These are phyloP conservation scores for Cyclopterus lumpus DNA, from an alignment of 2,797 vertebrate genomes.

Conservation along the genomic window DNA sequence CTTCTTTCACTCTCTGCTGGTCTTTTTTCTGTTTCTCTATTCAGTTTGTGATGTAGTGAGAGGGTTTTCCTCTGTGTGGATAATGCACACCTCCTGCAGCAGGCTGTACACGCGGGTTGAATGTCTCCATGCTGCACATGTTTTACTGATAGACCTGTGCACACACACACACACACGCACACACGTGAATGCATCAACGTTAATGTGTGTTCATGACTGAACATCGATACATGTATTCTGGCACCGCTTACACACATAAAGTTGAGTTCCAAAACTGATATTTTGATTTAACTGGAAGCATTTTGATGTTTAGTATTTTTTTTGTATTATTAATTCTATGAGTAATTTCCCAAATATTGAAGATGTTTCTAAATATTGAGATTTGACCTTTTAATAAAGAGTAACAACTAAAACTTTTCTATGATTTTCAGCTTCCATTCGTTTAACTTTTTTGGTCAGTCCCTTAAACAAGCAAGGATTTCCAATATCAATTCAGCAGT, in stretches of 20 bases:
- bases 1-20: slow-evolving; percentile 57
- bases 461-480: background rate
- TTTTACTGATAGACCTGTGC: slow-evolving; percentile 13
- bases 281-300: background rate
- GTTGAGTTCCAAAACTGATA: background rate
- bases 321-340: background rate
- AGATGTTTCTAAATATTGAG: background rate
- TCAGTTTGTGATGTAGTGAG: slow-evolving; percentile 52
- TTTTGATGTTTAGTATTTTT: background rate
- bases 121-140: slow-evolving; percentile 44
- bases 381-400: no score
- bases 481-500: slow-evolving; percentile 6
- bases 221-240: slow-evolving; percentile 12
- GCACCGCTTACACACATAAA: background rate
- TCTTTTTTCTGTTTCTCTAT: slow-evolving; percentile 39
- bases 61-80: slow-evolving; percentile 32
- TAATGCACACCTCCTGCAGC: slow-evolving; percentile 57
- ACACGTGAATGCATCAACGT: background rate
- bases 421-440: background rate
- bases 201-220: slow-evolving; percentile 1
- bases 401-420: slow-evolving; percentile 3
- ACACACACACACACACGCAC: slow-evolving; percentile 1
- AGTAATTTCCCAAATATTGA: background rate
- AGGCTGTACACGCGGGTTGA: slow-evolving; percentile 66
- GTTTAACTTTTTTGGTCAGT: background rate